These are phyloP conservation scores for Tachyglossus aculeatus DNA, from an alignment of 2,797 vertebrate genomes.

Conservation along the genomic window DNA sequence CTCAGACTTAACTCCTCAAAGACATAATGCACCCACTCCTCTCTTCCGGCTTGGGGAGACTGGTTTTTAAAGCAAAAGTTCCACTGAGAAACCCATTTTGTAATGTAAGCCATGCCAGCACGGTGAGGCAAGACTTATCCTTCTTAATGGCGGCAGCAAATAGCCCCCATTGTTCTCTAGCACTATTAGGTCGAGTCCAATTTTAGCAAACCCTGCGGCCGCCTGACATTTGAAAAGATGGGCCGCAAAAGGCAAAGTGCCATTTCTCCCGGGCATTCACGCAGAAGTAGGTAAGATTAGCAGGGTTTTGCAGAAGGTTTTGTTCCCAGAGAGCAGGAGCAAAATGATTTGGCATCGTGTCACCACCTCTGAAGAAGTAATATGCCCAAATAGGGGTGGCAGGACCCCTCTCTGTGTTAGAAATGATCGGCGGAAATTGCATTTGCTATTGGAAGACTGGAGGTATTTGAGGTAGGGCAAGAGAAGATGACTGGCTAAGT, in stretches of 20 bases:
- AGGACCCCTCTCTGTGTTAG: background rate
- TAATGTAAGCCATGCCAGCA: background rate
- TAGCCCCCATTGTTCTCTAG: background rate
- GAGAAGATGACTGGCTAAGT: background rate
- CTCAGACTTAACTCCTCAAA: background rate
- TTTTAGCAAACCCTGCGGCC: background rate
- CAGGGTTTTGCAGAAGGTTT: constrained; percentile 5
- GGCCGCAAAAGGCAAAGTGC: background rate
- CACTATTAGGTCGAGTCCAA: background rate
- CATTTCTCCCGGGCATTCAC: background rate
- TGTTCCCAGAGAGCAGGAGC: constrained; percentile 12
- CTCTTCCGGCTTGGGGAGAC: too few species aligned
- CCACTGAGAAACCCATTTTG: too few species aligned
- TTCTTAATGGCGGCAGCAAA: background rate
- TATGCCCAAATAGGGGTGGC: background rate
- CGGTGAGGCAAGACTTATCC: background rate
- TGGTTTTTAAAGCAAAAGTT: too few species aligned
- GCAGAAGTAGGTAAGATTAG: background rate
- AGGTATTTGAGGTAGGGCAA: background rate
- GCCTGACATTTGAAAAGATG: background rate
- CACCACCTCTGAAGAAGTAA: constrained; percentile 10
- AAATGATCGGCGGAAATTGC: constrained; percentile 9
- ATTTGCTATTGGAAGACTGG: background rate
- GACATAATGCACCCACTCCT: background rate
- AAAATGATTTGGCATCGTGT: constrained; percentile 5